Evolutionary conservation across 1,140 invertebrate species (phyloP).

Genomic region (Doryteuthis pealeii): DNA sequence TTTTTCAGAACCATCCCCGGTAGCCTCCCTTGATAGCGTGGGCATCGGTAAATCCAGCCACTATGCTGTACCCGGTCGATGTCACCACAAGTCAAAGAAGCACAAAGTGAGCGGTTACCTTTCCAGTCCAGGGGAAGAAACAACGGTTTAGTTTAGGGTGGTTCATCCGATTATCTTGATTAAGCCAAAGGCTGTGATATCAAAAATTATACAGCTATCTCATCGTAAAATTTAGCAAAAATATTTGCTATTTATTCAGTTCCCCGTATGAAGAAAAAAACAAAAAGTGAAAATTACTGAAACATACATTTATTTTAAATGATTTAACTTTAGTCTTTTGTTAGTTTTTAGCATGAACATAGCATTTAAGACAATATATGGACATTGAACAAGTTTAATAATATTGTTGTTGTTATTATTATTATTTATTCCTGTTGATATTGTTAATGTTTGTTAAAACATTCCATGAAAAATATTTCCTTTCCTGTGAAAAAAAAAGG

Average conservation of each 20-base stretch:
- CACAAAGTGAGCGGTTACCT: constrained; percentile 8
- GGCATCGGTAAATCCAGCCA: not conserved
- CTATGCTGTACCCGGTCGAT: not conserved
- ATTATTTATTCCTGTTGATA: too few relatives aligned
- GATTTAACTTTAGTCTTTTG: not conserved
- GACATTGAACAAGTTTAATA: too few relatives aligned
- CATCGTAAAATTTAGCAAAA: not conserved
- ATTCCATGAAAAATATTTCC: too few relatives aligned
- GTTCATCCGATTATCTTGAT: not conserved
- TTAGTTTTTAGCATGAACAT: not conserved
- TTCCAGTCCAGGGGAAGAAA: constrained; percentile 1
- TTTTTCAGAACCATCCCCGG: constrained; percentile 1
- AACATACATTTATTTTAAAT: not conserved
- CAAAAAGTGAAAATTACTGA: not conserved
- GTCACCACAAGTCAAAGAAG: constrained; percentile 4
- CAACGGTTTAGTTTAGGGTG: not conserved
- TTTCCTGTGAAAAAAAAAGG: too few relatives aligned
- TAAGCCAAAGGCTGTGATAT: constrained; percentile 5
- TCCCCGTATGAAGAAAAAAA: not conserved
- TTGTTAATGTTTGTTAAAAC: too few relatives aligned
- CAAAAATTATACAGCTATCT: not conserved
- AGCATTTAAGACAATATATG: not conserved
- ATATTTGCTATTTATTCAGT: not conserved
- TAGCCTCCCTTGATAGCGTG: constrained; percentile 7
- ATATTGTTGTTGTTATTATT: too few relatives aligned